Percentiles rank a stretch among this genome's conserved stretches.
Evolutionary conservation across 1,140 invertebrate genomes (phyloP).

Genomic region (Bradynema listronoti): DNA sequence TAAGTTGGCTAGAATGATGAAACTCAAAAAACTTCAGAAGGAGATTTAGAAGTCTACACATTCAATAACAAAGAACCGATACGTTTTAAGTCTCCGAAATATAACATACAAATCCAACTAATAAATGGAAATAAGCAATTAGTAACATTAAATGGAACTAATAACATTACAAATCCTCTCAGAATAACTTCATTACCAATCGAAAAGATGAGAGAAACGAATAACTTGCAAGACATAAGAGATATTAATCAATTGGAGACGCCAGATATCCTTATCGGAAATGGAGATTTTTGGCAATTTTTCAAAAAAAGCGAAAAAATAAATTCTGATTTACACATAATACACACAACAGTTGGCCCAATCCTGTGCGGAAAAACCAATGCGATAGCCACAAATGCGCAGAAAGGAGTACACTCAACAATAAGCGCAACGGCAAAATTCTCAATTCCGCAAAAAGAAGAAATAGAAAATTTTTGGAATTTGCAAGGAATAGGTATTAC

Average conservation of each 20-base stretch:
- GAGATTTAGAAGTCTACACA: slow-evolving; percentile 3
- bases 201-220: not conserved
- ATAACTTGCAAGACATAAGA: not conserved
- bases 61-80: not conserved
- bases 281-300: slow-evolving; percentile 18
- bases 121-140: not conserved
- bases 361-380: slow-evolving; percentile 9
- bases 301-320: not conserved
- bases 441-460: not conserved
- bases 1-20: not conserved
- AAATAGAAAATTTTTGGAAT: slow-evolving; percentile 21
- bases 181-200: not conserved
- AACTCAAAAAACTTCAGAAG: not conserved
- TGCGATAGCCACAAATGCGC: no score
- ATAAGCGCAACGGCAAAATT: no score
- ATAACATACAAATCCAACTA: not conserved
- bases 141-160: not conserved
- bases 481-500: slow-evolving; percentile 18
- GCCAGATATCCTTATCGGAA: slow-evolving; percentile 26
- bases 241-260: not conserved
- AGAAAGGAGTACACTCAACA: no score
- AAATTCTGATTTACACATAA: not conserved
- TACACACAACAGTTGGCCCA: slow-evolving; percentile 9
- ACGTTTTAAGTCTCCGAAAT: not conserved
- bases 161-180: not conserved